A percentile compares a stretch with the other conserved stretches of the same genome.
Conservation (phyloP, 2,888 invertebrate genomes). For the Trypoxylon attenuatum region DNA sequence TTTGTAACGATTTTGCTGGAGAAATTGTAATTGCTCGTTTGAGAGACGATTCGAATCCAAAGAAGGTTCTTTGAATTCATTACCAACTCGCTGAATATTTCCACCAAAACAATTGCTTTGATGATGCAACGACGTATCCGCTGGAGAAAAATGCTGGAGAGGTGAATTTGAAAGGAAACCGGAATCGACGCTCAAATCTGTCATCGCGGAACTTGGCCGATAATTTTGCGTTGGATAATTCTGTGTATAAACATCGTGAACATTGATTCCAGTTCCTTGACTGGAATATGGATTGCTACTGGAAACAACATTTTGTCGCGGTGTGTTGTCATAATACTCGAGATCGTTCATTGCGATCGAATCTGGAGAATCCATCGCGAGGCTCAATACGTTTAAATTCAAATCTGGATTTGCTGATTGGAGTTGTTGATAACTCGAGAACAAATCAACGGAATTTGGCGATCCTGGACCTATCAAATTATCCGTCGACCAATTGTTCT, state of each 20-base stretch:
- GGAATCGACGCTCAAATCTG: constrained; percentile 68
- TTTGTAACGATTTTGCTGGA: constrained; percentile 58
- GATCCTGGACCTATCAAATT: constrained; percentile 51
- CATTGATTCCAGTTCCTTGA: constrained; percentile 54
- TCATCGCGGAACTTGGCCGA: constrained; percentile 67
- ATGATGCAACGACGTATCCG: constrained; percentile 64
- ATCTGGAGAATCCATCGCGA: constrained; percentile 53
- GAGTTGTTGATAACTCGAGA: constrained; percentile 64
- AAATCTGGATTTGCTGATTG: constrained; percentile 61
- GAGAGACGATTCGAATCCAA: constrained; percentile 59
- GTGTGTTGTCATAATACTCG: constrained; percentile 57
- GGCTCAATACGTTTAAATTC: constrained; percentile 63
- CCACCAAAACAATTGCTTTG: constrained; percentile 62
- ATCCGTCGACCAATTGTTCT: constrained; percentile 59
- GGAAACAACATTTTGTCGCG: constrained; percentile 44
- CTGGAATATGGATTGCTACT: constrained; percentile 57
- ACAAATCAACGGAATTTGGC: constrained; percentile 56
- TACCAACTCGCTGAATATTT: constrained; percentile 61
- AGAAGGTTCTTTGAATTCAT: constrained; percentile 66
- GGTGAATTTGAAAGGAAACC: constrained; percentile 68
- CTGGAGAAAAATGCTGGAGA: constrained; percentile 69
- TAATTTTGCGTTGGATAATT: constrained; percentile 53
- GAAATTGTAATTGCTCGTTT: constrained; percentile 59
- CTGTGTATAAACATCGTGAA: constrained; percentile 66
- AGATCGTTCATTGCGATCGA: constrained; percentile 53